These are phyloP conservation scores for crab-eating macaque (Macaca fascicularis) DNA, from an alignment of 2,113 vertebrate genomes.

Conservation along the genomic window DNA sequence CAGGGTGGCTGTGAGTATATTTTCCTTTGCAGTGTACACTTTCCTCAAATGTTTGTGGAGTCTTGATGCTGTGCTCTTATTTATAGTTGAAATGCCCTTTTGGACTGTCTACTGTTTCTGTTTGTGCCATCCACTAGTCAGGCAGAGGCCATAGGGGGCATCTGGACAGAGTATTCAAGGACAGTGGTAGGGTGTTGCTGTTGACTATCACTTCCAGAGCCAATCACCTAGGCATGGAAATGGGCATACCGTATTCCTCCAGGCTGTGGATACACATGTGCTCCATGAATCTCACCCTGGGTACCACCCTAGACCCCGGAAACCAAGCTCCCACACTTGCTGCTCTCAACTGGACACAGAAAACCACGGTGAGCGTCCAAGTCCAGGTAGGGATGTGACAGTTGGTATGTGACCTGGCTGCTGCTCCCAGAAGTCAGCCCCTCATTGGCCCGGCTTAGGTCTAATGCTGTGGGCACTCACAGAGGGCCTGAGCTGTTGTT, in stretches of 20 bases:
- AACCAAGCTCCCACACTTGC: neutral
- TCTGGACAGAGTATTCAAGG: neutral
- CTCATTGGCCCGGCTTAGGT: accelerated
- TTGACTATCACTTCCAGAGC: neutral
- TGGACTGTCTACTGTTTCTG: neutral
- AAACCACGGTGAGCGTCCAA: neutral
- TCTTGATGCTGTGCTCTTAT: neutral
- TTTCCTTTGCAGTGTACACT: neutral
- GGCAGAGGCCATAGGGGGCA: neutral
- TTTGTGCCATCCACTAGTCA: neutral
- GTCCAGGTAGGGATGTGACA: neutral
- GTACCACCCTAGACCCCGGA: neutral
- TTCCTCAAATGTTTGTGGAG: neutral
- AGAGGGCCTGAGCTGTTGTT: neutral
- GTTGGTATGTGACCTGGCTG: neutral
- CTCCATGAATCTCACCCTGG: neutral
- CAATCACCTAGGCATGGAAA: neutral
- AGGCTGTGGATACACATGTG: neutral
- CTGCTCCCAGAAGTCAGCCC: neutral
- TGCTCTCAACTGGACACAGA: neutral
- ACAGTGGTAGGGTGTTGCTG: accelerated
- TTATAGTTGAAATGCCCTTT: neutral
- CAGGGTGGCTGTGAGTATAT: neutral
- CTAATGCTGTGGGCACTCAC: neutral
- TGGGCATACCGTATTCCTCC: neutral